Percentiles rank a stretch among this genome's conserved stretches.
Conservation (phyloP, 2,113 vertebrate species). For the Mirounga angustirostris region DNA sequence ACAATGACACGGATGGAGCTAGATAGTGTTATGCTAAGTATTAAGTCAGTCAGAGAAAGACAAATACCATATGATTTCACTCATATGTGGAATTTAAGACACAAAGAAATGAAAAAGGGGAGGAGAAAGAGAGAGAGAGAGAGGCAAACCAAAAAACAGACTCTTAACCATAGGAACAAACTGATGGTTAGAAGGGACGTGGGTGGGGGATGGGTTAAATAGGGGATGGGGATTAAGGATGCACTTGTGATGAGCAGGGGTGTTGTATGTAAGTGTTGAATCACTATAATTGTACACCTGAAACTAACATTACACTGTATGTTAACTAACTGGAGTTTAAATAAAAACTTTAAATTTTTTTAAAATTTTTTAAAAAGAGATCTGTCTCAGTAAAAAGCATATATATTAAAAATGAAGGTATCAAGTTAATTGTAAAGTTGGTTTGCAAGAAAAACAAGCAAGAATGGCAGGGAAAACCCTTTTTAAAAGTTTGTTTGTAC, state of each 20-base stretch:
- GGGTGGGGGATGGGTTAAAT: not conserved
- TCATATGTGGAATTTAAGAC: not conserved
- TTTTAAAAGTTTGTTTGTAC: not conserved
- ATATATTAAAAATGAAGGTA: not conserved
- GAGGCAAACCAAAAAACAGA: not conserved
- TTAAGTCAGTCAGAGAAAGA: not conserved
- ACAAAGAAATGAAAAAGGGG: not conserved
- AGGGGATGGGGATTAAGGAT: not conserved
- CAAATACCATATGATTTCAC: not conserved
- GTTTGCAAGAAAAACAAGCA: not conserved
- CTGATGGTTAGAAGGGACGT: not conserved
- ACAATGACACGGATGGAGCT: not conserved
- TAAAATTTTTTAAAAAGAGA: not conserved
- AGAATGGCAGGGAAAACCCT: not conserved
- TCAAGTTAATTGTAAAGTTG: not conserved
- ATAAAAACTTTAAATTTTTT: not conserved
- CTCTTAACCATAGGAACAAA: not conserved
- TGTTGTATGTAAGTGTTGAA: not conserved
- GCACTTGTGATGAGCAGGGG: not conserved
- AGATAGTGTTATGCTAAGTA: not conserved
- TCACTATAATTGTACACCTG: not conserved
- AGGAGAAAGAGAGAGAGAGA: not conserved
- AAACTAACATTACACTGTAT: not conserved
- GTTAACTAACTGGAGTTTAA: not conserved
- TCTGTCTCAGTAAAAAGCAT: conserved; percentile 18